Evolutionary conservation across 2,888 invertebrate genomes (phyloP).

Genomic region (Epistrophe eligans): DNA sequence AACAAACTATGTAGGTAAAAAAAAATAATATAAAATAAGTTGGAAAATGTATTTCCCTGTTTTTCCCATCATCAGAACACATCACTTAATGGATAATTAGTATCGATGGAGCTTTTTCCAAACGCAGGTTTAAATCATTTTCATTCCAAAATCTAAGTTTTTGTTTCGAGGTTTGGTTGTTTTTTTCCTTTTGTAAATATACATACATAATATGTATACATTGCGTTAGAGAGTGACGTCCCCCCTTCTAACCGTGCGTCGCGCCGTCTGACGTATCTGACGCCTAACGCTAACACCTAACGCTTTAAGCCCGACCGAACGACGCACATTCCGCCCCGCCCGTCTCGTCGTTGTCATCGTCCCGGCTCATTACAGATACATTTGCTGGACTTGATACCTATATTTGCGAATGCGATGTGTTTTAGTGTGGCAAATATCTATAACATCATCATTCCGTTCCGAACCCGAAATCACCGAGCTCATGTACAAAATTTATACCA

Average conservation of each 20-base stretch:
- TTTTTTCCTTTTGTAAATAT: not conserved
- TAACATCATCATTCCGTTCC: conserved; percentile 49
- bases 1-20: conserved; percentile 14
- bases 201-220: not conserved
- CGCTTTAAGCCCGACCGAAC: not conserved
- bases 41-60: conserved; percentile 66
- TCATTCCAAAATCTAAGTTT: conserved; percentile 71
- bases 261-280: not conserved
- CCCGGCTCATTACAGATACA: conserved; percentile 66
- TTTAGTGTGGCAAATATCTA: conserved; percentile 61
- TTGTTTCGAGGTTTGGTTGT: conserved; percentile 36
- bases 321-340: conserved; percentile 21
- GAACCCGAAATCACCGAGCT: conserved; percentile 54
- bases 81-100: conserved; percentile 75
- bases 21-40: conserved; percentile 40
- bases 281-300: not conserved
- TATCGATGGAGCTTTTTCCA: conserved; percentile 76
- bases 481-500: conserved; percentile 28
- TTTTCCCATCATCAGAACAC: conserved; percentile 50
- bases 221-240: conserved; percentile 29
- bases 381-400: conserved; percentile 36
- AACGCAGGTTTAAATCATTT: conserved; percentile 74
- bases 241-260: not conserved
- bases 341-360: not conserved
- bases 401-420: conserved; percentile 44